A percentile compares a stretch with the other conserved stretches of the same genome.
Evolutionary conservation across 2,797 vertebrate species (phyloP).

Genomic region (Enteromius afrohamiltoni): DNA sequence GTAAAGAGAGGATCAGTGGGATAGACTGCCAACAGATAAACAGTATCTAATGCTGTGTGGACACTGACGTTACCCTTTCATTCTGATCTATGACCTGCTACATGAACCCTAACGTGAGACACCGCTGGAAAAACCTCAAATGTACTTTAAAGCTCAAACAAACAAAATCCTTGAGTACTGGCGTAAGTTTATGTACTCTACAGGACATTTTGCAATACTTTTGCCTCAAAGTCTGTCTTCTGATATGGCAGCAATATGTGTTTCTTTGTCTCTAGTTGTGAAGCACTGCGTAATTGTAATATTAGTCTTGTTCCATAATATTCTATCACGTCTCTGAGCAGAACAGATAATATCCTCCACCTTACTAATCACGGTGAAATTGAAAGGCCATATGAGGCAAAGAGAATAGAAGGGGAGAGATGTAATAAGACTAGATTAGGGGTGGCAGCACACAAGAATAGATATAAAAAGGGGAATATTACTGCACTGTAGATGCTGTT

Average conservation of each 20-base stretch:
- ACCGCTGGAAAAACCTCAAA: neutral
- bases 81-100: constrained; percentile 45
- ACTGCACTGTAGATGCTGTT: constrained; percentile 58
- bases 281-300: constrained; percentile 56
- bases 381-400: constrained; percentile 53
- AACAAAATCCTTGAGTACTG: constrained; percentile 5
- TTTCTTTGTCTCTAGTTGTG: constrained; percentile 53
- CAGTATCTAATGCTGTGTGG: constrained; percentile 41
- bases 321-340: constrained; percentile 48
- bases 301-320: constrained; percentile 54
- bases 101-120: constrained; percentile 33
- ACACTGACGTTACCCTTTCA: constrained; percentile 32
- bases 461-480: constrained; percentile 59
- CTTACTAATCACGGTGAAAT: constrained; percentile 56
- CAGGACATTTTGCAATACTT: constrained; percentile 18
- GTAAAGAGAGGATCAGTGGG: constrained; percentile 43
- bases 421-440: constrained; percentile 61
- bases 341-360: constrained; percentile 56
- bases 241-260: constrained; percentile 27
- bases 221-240: constrained; percentile 43
- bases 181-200: neutral
- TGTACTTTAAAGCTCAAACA: constrained; percentile 10
- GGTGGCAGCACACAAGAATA: constrained; percentile 58
- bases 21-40: constrained; percentile 44
- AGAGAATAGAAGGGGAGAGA: constrained; percentile 57